phyloP scores from a whole-genome alignment of 2,113 vertebrate genomes.

The Mixornis gularis region DNA sequence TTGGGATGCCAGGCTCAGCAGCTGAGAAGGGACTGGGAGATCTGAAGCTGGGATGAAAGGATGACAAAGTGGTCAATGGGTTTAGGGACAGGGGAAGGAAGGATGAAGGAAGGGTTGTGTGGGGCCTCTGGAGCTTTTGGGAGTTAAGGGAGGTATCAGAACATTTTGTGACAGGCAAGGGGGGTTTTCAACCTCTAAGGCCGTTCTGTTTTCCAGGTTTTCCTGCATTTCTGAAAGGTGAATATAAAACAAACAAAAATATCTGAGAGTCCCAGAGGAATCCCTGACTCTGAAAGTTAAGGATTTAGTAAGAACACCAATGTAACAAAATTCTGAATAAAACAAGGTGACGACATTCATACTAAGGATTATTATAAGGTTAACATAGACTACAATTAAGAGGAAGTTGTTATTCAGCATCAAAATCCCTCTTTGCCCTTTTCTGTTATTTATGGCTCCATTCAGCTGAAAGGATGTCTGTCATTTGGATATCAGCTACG shows the following conservation, averaged over 20 bases:
- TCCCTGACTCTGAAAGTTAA: neutral
- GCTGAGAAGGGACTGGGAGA: neutral
- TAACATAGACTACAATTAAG: neutral
- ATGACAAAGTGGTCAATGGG: fast-evolving
- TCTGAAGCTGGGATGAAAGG: neutral
- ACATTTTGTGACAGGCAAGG: neutral
- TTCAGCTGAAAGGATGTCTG: neutral
- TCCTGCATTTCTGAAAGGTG: neutral
- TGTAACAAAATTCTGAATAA: neutral
- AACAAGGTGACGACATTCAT: neutral
- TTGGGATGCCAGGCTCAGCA: neutral
- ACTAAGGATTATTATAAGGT: neutral
- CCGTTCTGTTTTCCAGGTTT: neutral
- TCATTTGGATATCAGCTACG: neutral
- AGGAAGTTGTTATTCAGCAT: neutral
- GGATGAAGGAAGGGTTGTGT: neutral
- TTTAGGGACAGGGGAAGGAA: neutral
- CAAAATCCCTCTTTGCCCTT: neutral
- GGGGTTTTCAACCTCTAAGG: neutral
- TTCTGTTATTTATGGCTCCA: neutral
- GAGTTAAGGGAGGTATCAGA: neutral
- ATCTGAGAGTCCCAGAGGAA: neutral
- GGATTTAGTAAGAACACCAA: neutral
- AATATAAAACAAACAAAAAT: neutral
- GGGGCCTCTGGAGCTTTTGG: neutral